These are phyloP conservation scores for Tychaedon coryphoeus DNA, from an alignment of 2,113 vertebrate genomes.

Conservation along the genomic window DNA sequence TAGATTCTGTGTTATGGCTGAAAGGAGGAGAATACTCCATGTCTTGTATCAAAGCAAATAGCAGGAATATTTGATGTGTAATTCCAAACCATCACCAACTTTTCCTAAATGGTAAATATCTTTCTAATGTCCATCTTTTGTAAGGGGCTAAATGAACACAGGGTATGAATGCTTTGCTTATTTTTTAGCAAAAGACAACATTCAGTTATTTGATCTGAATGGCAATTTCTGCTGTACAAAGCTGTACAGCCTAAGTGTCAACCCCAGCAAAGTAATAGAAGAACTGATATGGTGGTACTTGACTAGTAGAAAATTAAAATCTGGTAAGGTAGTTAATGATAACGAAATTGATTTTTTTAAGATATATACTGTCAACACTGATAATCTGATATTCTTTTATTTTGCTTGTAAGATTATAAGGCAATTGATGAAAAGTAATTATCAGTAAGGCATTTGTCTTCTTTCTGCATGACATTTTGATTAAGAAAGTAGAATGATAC, in stretches of 20 bases:
- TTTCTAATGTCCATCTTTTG: not conserved
- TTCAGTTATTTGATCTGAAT: not conserved
- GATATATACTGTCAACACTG: not conserved
- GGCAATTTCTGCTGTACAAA: not conserved
- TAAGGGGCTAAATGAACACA: not conserved
- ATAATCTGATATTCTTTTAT: not conserved
- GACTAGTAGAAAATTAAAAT: not conserved
- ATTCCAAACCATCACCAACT: not conserved
- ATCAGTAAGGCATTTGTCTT: not conserved
- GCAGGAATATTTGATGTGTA: not conserved
- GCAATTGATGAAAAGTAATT: not conserved
- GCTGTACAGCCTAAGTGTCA: not conserved
- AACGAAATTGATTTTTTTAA: not conserved
- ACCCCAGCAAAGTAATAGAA: not conserved
- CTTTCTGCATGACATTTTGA: not conserved
- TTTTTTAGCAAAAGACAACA: not conserved
- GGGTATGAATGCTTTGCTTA: not conserved
- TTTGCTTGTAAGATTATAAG: not conserved
- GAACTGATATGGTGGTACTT: not conserved
- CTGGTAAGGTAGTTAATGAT: not conserved
- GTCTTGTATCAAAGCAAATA: not conserved
- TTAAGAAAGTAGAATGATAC: not conserved
- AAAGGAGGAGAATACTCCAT: not conserved
- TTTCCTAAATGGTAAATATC: not conserved
- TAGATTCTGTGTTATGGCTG: not conserved